Conservation (phyloP, 2,888 invertebrate genomes). For the Theodoxus fluviatilis region DNA sequence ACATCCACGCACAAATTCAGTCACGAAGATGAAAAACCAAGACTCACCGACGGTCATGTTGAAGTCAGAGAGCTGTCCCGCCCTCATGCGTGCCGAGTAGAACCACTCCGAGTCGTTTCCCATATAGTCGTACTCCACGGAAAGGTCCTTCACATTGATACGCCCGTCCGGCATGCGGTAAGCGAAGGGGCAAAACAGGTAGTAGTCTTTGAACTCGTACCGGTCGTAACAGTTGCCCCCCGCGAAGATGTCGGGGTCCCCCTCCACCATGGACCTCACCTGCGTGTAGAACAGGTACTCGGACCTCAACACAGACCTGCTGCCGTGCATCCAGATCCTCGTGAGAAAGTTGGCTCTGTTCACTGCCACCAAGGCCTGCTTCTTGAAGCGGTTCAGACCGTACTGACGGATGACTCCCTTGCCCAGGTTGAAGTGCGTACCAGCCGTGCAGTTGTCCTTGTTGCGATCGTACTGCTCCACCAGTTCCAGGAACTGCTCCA, state of each 20-base stretch:
- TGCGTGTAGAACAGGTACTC: slow-evolving; percentile 90
- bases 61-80: slow-evolving; percentile 79
- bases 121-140: slow-evolving; percentile 91
- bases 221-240: slow-evolving; percentile 95
- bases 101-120: slow-evolving; percentile 94
- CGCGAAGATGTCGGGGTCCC: slow-evolving; percentile 92
- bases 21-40: neutral
- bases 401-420: slow-evolving; percentile 94
- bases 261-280: slow-evolving; percentile 90
- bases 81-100: slow-evolving; percentile 88
- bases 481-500: slow-evolving; percentile 86
- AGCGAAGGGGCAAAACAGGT: slow-evolving; percentile 90
- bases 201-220: slow-evolving; percentile 82
- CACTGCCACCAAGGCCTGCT: slow-evolving; percentile 91
- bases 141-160: slow-evolving; percentile 89
- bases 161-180: slow-evolving; percentile 82
- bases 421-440: slow-evolving; percentile 88
- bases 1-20: neutral
- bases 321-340: slow-evolving; percentile 90
- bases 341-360: slow-evolving; percentile 94
- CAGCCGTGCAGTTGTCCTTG: slow-evolving; percentile 91
- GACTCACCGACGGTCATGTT: slow-evolving; percentile 58
- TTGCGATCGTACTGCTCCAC: slow-evolving; percentile 90
- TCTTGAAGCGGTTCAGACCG: slow-evolving; percentile 84
- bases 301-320: slow-evolving; percentile 77